phyloP scores from a whole-genome alignment of 2,888 invertebrate species.

The Callosobruchus maculatus region DNA sequence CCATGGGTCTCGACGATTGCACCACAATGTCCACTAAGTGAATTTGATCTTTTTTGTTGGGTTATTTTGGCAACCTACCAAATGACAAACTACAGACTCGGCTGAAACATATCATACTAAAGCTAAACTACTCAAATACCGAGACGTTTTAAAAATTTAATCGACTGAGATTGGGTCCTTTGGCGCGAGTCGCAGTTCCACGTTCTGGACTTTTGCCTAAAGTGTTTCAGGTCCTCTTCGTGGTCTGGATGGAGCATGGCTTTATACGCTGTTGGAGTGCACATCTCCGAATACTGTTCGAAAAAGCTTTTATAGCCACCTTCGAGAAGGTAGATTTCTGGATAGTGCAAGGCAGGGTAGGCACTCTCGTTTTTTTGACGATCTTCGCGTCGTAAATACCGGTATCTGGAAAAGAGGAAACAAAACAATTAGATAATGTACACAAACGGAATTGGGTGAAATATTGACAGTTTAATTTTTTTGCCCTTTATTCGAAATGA shows the following conservation, averaged over 20 bases:
- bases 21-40: no score
- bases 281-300: conserved; percentile 61
- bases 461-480: no score
- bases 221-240: conserved; percentile 66
- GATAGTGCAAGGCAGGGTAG: conserved; percentile 85
- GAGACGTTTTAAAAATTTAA: conserved; percentile 24
- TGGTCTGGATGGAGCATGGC: conserved; percentile 85
- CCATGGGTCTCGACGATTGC: no score
- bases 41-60: no score
- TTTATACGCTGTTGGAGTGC: conserved; percentile 71
- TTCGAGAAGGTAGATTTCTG: conserved; percentile 90
- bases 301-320: conserved; percentile 88
- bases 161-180: conserved; percentile 15
- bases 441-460: no score
- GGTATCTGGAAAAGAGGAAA: conserved; percentile 56
- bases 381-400: conserved; percentile 81
- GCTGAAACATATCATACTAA: not conserved
- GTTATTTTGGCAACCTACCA: not conserved
- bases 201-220: conserved; percentile 74
- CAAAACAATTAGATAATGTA: not conserved
- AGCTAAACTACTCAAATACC: conserved; percentile 17
- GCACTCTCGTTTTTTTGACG: conserved; percentile 72
- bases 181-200: conserved; percentile 56
- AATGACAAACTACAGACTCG: not conserved
- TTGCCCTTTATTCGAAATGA: no score